phyloP scores from a whole-genome alignment of 2,888 invertebrate genomes.

The Agapostemon virescens region DNA sequence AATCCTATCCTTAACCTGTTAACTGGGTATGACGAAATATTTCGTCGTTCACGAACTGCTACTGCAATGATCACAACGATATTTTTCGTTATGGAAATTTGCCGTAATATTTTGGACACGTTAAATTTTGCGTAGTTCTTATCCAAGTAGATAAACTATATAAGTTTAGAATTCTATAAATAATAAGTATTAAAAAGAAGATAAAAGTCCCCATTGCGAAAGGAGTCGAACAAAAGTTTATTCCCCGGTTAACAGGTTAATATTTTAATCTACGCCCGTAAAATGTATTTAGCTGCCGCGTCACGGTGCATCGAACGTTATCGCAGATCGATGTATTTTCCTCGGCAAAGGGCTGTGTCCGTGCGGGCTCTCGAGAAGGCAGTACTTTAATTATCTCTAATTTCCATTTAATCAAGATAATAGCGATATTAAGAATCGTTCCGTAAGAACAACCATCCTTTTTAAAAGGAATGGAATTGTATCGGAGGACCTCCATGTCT shows the following conservation, averaged over 20 bases:
- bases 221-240: too few relatives aligned
- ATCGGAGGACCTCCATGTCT: slow-evolving; percentile 50
- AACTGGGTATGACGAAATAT: too few relatives aligned
- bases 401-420: slow-evolving; percentile 50
- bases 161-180: too few relatives aligned
- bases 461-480: slow-evolving; percentile 41
- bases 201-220: too few relatives aligned
- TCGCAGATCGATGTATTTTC: slow-evolving; percentile 14
- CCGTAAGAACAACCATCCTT: slow-evolving; percentile 3
- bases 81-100: too few relatives aligned
- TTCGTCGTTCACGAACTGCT: too few relatives aligned
- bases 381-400: slow-evolving; percentile 22
- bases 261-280: background rate
- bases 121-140: too few relatives aligned
- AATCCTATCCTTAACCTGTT: background rate
- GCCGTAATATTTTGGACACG: too few relatives aligned
- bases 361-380: background rate
- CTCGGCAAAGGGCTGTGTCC: slow-evolving; percentile 13
- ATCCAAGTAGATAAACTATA: too few relatives aligned
- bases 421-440: slow-evolving; percentile 36
- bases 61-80: too few relatives aligned
- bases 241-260: too few relatives aligned
- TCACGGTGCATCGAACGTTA: background rate
- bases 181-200: too few relatives aligned
- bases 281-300: background rate